Conservation (phyloP, 1,140 invertebrate genomes). For the Cheumatopsyche charites region DNA sequence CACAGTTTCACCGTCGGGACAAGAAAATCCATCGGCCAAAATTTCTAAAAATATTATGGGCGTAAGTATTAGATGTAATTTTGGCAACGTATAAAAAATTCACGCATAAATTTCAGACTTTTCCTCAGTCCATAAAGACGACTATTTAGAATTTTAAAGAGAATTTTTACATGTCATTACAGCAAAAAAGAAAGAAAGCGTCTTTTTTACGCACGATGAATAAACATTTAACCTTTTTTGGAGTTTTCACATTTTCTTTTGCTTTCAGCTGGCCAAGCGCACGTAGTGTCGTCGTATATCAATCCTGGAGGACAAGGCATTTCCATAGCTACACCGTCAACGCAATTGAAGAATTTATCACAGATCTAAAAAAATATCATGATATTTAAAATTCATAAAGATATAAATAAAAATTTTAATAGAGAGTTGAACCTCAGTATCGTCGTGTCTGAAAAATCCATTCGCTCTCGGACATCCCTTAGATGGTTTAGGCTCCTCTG, state of each 20-base stretch:
- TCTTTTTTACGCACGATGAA: background rate
- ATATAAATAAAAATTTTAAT: background rate
- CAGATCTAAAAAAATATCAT: conserved; percentile 62
- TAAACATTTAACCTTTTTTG: conserved; percentile 63
- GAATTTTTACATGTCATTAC: too few species aligned
- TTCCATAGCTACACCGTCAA: conserved; percentile 73
- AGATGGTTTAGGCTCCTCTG: conserved; percentile 74
- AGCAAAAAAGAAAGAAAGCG: background rate
- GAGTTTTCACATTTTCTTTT: conserved; percentile 67
- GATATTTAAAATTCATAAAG: conserved; percentile 12
- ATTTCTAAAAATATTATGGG: conserved; percentile 66
- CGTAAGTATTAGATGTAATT: background rate
- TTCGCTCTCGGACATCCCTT: conserved; percentile 79
- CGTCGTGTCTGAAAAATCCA: conserved; percentile 80
- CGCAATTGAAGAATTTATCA: conserved; percentile 83
- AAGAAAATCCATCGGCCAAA: conserved; percentile 78
- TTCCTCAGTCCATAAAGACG: background rate
- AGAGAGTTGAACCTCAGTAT: conserved; percentile 61
- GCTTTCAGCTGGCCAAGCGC: conserved; percentile 73
- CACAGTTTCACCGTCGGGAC: conserved; percentile 72
- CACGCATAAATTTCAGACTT: too few species aligned
- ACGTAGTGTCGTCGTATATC: conserved; percentile 80
- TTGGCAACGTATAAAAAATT: background rate
- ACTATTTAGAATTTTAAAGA: too few species aligned
- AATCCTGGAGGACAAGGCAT: conserved; percentile 80